Conservation (phyloP, 2,113 vertebrate genomes). For the Tamias sibiricus region DNA sequence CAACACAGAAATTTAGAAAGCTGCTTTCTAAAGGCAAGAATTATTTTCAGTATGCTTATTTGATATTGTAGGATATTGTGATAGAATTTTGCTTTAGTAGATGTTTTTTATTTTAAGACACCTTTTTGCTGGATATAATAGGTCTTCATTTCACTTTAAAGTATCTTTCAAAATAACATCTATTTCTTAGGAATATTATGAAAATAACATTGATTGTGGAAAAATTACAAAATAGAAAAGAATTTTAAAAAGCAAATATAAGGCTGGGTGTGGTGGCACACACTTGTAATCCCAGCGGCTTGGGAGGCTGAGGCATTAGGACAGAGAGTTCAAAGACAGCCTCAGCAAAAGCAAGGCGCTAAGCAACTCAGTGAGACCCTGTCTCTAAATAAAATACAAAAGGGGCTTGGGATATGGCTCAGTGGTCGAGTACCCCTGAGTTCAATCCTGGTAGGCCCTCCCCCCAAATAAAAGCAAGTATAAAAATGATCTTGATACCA, state of each 20-base stretch:
- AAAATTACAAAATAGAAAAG: slow-evolving; percentile 23
- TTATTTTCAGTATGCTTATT: background rate
- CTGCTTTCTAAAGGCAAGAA: slow-evolving; percentile 93
- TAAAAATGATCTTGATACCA: background rate
- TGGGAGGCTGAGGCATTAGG: no score
- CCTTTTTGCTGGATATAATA: background rate
- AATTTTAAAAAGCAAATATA: slow-evolving; percentile 18
- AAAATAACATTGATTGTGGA: background rate
- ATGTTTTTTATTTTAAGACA: background rate
- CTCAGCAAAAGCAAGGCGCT: no score
- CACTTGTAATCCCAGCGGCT: no score
- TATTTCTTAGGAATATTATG: background rate
- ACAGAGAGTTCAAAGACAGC: no score
- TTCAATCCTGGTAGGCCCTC: no score
- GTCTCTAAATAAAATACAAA: no score
- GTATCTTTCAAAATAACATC: background rate
- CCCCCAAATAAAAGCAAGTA: no score
- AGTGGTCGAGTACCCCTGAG: no score
- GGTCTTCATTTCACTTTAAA: slow-evolving; percentile 27
- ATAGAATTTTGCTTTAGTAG: slow-evolving; percentile 17
- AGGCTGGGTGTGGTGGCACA: background rate
- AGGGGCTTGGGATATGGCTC: no score
- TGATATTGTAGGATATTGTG: background rate
- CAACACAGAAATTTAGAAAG: slow-evolving; percentile 96
- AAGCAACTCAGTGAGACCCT: no score